Percentiles rank a stretch among this genome's conserved stretches.
These are phyloP conservation scores for Temnothorax curvispinosus DNA, from an alignment of 1,140 invertebrate genomes.

Conservation along the genomic window DNA sequence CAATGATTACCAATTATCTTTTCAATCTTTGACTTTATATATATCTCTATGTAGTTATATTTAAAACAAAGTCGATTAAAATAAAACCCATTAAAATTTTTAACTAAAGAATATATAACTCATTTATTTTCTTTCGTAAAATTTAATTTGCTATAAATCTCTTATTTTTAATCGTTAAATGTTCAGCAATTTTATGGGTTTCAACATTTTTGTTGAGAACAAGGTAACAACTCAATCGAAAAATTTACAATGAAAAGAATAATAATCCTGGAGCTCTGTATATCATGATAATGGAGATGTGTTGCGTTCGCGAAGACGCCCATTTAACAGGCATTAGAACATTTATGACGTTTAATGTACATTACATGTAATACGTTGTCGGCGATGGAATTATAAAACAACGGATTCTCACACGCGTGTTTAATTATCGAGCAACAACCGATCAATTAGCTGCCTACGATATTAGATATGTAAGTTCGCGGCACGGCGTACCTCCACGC, in stretches of 20 bases:
- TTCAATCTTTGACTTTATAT: not conserved
- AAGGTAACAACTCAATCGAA: not conserved
- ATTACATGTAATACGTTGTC: not conserved
- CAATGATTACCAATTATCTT: not conserved
- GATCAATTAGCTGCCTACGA: constrained; percentile 43
- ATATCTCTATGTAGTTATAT: not conserved
- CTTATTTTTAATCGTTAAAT: not conserved
- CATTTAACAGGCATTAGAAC: not conserved
- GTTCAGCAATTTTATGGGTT: not conserved
- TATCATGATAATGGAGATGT: constrained; percentile 7
- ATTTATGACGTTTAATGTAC: constrained; percentile 10
- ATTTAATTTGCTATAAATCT: not conserved
- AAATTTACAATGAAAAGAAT: not conserved
- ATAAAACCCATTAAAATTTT: not conserved
- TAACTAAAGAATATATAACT: not conserved
- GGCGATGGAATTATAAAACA: constrained; percentile 7
- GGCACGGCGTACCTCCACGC: not conserved
- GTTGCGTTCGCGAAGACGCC: not conserved
- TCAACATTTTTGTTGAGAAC: not conserved
- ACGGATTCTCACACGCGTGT: constrained; percentile 12
- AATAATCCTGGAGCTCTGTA: not conserved
- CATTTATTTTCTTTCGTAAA: not conserved
- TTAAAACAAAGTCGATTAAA: not conserved
- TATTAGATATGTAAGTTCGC: constrained; percentile 9
- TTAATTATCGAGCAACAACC: constrained; percentile 25